phyloP scores from a whole-genome alignment of 1,140 invertebrate genomes.

The Drosophila nigromelanica region DNA sequence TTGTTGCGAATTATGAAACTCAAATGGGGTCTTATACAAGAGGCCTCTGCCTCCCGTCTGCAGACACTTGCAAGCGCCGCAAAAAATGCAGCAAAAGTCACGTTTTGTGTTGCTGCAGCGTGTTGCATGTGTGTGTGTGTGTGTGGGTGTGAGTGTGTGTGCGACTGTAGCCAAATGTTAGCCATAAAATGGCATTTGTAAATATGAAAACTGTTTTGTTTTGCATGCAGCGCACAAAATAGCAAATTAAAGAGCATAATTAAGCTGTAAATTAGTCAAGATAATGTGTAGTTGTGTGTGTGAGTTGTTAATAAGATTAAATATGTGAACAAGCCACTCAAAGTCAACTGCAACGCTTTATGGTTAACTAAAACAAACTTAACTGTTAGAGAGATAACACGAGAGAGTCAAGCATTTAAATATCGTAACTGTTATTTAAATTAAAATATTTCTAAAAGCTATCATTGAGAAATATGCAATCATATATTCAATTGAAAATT shows the following conservation, averaged over 20 bases:
- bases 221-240: conserved; percentile 37
- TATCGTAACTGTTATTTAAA: too few relatives aligned
- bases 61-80: conserved; percentile 38
- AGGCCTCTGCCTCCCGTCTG: conserved; percentile 11
- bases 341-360: not conserved
- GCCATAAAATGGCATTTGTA: conserved; percentile 62
- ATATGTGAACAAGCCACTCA: not conserved
- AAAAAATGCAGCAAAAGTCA: conserved; percentile 77
- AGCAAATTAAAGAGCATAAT: conserved; percentile 22
- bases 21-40: conserved; percentile 67
- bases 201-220: conserved; percentile 57
- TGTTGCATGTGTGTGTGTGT: conserved; percentile 41
- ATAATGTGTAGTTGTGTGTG: conserved; percentile 1
- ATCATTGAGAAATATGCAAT: too few relatives aligned
- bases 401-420: too few relatives aligned
- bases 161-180: conserved; percentile 57
- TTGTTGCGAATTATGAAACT: conserved; percentile 67
- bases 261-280: conserved; percentile 13
- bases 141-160: conserved; percentile 7
- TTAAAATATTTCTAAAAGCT: too few relatives aligned
- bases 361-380: not conserved
- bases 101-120: conserved; percentile 53
- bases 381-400: too few relatives aligned
- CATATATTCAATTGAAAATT: too few relatives aligned
- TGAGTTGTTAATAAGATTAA: not conserved